Base-by-base conservation (phyloP, 2,113 vertebrate species). In the Pangasianodon hypophthalmus region DNA sequence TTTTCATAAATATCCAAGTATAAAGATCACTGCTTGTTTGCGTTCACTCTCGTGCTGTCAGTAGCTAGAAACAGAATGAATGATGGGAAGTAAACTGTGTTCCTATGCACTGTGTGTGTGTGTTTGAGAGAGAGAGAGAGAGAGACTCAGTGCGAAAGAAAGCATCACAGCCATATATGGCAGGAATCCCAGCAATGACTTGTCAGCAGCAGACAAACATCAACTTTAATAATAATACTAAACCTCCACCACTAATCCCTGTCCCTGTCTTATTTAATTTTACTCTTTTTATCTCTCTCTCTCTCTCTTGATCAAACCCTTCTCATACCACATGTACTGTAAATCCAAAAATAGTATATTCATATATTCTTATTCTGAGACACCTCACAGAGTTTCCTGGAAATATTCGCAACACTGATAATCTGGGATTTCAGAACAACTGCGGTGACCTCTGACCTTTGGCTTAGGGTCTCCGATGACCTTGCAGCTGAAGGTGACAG, bases 401-500 rank as follows among this genome's bases (percentile, higher is more conserved):
- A 44, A 75, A 44, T 19, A 21, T n/a, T 18, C 32, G 16, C 11
- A 26, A 50, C 75, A 79, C 75, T 10, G 24, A 46, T 29, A 46
- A 77, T 46, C 48, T 32, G 7, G 5, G 75, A 10, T 80, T 50
- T 50, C 21, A 7, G 14, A 10, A 52, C 60, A 69, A n/a, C 60
- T 58, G 37, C 41, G 13, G 18, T 80, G 75, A 24, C 7, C 84
- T 92, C 92, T 95, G 92, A 99, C 98, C 97, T 99, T 99, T 92
- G 98, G 98, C 90, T 97, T 97, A 90, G 98, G 98, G 90, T 97
- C 97, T 91, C 97, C 98, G 19, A 94, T 93, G 92, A 99, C 96
- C 94, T 96, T 98, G 95, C 98, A 99, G 16, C 94, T 96, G 94
- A 99, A 99, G 37, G 98, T 99, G 80, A 98, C 97, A 0, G 98